These are phyloP conservation scores for Rugalucina vietnamica DNA, from an alignment of 2,888 invertebrate species.

Conservation along the genomic window DNA sequence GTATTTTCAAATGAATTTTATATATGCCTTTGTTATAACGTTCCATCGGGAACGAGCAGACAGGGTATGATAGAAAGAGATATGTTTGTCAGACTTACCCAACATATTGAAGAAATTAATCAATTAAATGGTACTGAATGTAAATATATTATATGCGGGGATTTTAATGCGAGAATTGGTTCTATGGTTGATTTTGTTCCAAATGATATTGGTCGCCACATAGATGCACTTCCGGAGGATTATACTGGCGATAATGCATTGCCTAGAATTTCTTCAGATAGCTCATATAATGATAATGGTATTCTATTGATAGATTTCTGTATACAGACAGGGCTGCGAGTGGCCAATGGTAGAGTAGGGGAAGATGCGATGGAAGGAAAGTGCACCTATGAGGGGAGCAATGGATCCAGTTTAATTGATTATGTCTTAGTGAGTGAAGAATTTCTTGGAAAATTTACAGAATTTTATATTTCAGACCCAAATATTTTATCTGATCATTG, in stretches of 20 bases:
- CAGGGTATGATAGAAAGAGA: neutral
- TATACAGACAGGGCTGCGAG: neutral
- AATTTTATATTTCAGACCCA: neutral
- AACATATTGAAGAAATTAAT: neutral
- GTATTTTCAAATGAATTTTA: neutral
- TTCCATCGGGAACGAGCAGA: neutral
- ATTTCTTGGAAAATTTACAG: neutral
- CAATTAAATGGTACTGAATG: neutral
- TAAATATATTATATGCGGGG: neutral
- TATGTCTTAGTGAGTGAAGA: neutral
- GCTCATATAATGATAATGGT: neutral
- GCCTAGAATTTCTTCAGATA: neutral
- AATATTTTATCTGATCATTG: neutral
- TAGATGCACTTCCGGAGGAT: neutral
- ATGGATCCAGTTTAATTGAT: neutral
- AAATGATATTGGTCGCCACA: neutral
- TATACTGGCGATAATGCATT: neutral
- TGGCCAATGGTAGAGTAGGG: neutral
- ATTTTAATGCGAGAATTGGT: neutral
- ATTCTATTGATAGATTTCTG: neutral
- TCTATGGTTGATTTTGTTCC: neutral
- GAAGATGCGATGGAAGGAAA: neutral
- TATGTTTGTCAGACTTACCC: neutral
- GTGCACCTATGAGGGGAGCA: constrained; percentile 5
- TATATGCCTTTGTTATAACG: neutral